These are phyloP conservation scores for Drosophila pachea DNA, from an alignment of 1,140 invertebrate genomes.

Conservation along the genomic window DNA sequence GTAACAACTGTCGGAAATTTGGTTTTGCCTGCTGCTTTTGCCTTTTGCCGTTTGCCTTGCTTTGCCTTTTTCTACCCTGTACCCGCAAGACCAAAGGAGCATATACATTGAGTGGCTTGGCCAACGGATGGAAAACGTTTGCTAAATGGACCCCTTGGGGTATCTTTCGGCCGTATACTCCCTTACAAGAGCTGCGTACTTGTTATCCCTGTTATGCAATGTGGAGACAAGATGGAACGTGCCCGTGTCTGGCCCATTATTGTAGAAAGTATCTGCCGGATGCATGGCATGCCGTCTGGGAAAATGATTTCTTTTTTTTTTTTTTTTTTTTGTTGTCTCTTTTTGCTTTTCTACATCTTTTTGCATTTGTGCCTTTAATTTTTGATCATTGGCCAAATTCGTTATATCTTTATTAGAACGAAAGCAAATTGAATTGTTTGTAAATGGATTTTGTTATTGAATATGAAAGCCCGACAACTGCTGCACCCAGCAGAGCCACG, in stretches of 20 bases:
- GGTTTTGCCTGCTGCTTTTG: constrained; percentile 12
- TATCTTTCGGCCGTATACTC: neutral
- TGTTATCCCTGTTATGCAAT: constrained; percentile 43
- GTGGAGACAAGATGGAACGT: constrained; percentile 38
- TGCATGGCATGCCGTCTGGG: constrained; percentile 32
- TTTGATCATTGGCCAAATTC: constrained; percentile 42
- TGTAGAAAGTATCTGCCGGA: constrained; percentile 46
- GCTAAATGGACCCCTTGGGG: too few relatives aligned
- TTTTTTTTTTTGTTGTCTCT: too few relatives aligned
- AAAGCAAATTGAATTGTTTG: constrained; percentile 63
- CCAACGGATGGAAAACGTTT: too few relatives aligned
- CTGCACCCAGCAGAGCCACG: neutral
- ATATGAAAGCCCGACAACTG: constrained; percentile 11
- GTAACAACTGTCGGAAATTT: constrained; percentile 31
- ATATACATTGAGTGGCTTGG: too few relatives aligned
- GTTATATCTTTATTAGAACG: constrained; percentile 67
- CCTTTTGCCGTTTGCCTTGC: constrained; percentile 11
- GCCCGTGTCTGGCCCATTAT: constrained; percentile 27
- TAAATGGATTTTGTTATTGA: constrained; percentile 7
- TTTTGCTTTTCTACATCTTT: neutral
- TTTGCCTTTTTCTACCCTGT: neutral
- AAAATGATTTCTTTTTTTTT: too few relatives aligned
- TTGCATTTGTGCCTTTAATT: constrained; percentile 46
- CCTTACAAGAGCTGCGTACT: neutral
- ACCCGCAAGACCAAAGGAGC: neutral